A percentile compares a stretch with the other conserved stretches of the same genome.
Evolutionary conservation across 2,113 vertebrate genomes (phyloP).

Genomic region (Tautogolabrus adspersus): DNA sequence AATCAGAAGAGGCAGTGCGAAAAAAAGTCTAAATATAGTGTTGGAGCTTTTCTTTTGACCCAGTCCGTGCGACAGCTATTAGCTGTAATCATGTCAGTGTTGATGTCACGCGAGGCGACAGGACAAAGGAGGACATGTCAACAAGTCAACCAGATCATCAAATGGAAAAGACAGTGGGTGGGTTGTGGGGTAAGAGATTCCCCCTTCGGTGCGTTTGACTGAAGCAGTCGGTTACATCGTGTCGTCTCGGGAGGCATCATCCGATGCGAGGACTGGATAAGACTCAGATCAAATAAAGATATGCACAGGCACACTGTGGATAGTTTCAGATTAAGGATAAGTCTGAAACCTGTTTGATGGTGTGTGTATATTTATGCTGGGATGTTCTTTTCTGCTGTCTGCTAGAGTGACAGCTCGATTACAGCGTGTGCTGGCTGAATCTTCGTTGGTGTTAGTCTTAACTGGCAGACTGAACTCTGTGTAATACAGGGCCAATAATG

Average conservation of each 20-base stretch:
- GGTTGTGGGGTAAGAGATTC: constrained; percentile 13
- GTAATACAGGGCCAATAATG: constrained; percentile 38
- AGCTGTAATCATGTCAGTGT: constrained; percentile 77
- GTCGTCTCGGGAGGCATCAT: constrained; percentile 57
- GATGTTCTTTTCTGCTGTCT: constrained; percentile 67
- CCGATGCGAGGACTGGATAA: constrained; percentile 52
- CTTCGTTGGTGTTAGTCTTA: constrained; percentile 50
- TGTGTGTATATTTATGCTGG: constrained; percentile 66
- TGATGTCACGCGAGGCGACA: constrained; percentile 70
- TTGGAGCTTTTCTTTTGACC: constrained; percentile 42
- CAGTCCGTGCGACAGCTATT: constrained; percentile 71
- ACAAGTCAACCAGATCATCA: constrained; percentile 66
- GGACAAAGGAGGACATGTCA: constrained; percentile 76
- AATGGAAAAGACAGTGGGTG: constrained; percentile 53
- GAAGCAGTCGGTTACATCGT: constrained; percentile 64
- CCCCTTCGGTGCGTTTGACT: constrained; percentile 52
- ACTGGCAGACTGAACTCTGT: constrained; percentile 47
- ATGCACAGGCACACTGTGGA: constrained; percentile 45
- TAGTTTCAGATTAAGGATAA: constrained; percentile 64
- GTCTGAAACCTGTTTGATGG: constrained; percentile 65
- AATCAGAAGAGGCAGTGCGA: constrained; percentile 37
- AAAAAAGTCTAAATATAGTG: constrained; percentile 66
- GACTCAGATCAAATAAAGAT: constrained; percentile 63
- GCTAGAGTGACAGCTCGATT: constrained; percentile 71
- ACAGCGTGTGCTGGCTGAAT: constrained; percentile 47